Base-by-base conservation (phyloP, 2,113 vertebrate genomes). In the Polypterus bichir region DNA sequence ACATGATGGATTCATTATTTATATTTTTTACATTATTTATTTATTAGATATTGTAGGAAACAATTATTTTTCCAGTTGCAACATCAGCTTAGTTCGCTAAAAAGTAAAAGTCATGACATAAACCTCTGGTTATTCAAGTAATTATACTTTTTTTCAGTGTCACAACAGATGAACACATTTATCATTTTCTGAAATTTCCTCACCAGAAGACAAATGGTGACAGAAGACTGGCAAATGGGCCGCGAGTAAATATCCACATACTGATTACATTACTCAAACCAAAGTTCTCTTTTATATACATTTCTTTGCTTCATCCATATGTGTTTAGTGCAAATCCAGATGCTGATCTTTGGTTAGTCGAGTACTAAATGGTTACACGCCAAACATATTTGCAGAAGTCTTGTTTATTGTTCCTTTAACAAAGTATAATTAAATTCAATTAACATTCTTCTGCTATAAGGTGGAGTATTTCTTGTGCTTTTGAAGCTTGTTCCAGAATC, bases 271-370 rank as follows among this genome's bases (percentile, higher is more conserved):
- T 81, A 83, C 70, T 75, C 71, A 70, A 69, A 79, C 82, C 80
- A 79, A 73, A 73, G 77, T 85, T 72, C 75, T 72, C 66, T 70
- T 68, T 73, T 63, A 61, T n/a, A 56, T 7, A 9, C 45, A 9
- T 49, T 46, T 48, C 54, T 45, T 11, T 44, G 59, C 48, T 46
- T 46, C 3, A 67, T 66, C 73, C 83, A 83, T 84, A 82, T 85
- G 83, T 78, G 76, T 87, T 83, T 76, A 83, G 83, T 86, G 82
- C 70, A 77, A 68, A 73, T 79, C 73, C 83, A 86, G 82, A 86
- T 84, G 84, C 83, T 79, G 59, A 75, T 65, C 67, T 69, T 57
- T 59, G 46, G 46, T 61, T 64, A 63, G 67, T 59, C 59, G 27
- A 27, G 57, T 57, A 69, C 47, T 63, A 61, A 63, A 65, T 62